Conservation (phyloP, 2,888 invertebrate genomes). For the Coleophora flavipennella region DNA sequence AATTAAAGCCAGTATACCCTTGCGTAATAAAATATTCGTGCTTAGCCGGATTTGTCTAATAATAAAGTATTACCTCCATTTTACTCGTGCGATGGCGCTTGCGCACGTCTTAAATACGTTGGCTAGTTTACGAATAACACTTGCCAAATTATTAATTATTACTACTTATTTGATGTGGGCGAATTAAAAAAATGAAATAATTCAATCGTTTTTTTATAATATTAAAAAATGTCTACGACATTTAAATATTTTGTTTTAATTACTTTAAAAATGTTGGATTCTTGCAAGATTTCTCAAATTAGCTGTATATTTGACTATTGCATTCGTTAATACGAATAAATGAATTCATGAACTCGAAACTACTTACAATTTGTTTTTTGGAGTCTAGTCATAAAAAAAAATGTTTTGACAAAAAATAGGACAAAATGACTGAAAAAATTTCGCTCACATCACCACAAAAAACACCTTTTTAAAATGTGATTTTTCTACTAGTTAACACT, state of each 20-base stretch:
- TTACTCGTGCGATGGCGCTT: not conserved
- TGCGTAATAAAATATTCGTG: slow-evolving; percentile 36
- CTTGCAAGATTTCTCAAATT: not conserved
- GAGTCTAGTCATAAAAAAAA: slow-evolving; percentile 37
- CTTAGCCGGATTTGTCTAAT: slow-evolving; percentile 44
- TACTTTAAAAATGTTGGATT: not conserved
- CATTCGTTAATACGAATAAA: not conserved
- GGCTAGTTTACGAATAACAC: slow-evolving; percentile 28
- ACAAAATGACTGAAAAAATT: slow-evolving; percentile 20
- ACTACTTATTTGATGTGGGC: slow-evolving; percentile 44
- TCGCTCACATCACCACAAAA: slow-evolving; percentile 45
- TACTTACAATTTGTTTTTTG: slow-evolving; percentile 7
- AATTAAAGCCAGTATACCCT: slow-evolving; percentile 26
- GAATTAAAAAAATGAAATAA: slow-evolving; percentile 14
- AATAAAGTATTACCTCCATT: slow-evolving; percentile 24
- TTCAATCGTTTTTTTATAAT: too few relatives aligned
- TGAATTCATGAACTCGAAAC: not conserved
- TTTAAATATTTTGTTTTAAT: not conserved
- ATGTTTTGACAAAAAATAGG: slow-evolving; percentile 10
- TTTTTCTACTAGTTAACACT: slow-evolving; percentile 58
- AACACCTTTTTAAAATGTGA: slow-evolving; percentile 45
- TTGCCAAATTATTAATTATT: slow-evolving; percentile 44
- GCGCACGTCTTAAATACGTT: slow-evolving; percentile 3
- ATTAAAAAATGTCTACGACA: too few relatives aligned
- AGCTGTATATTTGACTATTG: not conserved